Conservation (phyloP, 2,113 vertebrate species). For the Nothobranchius kuhntae region DNA sequence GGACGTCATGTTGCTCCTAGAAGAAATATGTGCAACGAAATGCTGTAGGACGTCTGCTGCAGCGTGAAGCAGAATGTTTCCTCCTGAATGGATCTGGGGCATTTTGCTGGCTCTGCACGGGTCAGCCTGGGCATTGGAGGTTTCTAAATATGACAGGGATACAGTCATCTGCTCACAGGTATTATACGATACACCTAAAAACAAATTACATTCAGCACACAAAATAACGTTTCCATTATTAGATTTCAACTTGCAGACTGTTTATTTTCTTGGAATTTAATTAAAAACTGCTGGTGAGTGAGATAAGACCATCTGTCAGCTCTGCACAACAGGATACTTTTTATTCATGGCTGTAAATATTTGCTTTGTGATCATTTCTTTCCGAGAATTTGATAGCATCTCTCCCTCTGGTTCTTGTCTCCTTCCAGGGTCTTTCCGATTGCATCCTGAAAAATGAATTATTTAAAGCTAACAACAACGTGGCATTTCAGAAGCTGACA, state of each 20-base stretch:
- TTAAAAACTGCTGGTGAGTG: slow-evolving; percentile 1
- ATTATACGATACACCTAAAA: neutral
- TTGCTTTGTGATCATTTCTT: slow-evolving; percentile 2
- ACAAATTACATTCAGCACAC: slow-evolving; percentile 6
- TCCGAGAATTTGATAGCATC: neutral
- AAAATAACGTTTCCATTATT: slow-evolving; percentile 10
- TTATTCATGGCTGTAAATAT: slow-evolving; percentile 14
- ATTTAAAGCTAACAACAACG: neutral
- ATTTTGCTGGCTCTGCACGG: slow-evolving; percentile 22
- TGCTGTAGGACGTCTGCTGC: neutral
- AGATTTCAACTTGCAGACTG: neutral
- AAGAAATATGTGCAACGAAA: neutral
- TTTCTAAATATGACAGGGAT: slow-evolving; percentile 11
- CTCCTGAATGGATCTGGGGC: slow-evolving; percentile 27
- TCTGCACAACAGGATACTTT: neutral
- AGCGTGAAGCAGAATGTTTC: slow-evolving; percentile 44
- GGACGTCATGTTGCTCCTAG: neutral
- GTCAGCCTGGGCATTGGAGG: slow-evolving; percentile 26
- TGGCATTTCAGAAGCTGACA: slow-evolving; percentile 51
- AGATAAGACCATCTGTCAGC: neutral
- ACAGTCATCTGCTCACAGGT: slow-evolving; percentile 62
- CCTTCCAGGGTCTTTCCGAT: slow-evolving; percentile 56
- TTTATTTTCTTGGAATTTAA: slow-evolving; percentile 23
- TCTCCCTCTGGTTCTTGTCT: neutral
- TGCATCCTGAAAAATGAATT: slow-evolving; percentile 54